Evolutionary conservation across 2,113 vertebrate genomes (phyloP).

Genomic region (Maccullochella peelii): DNA sequence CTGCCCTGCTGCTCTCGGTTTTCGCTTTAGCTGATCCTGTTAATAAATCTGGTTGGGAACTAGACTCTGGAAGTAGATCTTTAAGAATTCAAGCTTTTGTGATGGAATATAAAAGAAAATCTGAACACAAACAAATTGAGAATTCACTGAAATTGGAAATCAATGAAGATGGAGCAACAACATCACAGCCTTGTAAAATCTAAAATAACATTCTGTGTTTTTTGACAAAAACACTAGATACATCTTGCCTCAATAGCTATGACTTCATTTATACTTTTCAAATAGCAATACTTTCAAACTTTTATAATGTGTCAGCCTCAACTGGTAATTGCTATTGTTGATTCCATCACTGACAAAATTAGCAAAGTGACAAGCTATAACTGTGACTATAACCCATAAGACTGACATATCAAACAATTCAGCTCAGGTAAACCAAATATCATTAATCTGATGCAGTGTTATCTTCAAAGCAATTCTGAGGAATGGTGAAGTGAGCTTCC

Average conservation of each 20-base stretch:
- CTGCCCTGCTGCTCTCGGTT: slow-evolving; percentile 30
- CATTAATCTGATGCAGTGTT: slow-evolving; percentile 25
- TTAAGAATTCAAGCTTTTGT: slow-evolving; percentile 19
- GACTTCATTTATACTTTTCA: neutral
- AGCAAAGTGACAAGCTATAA: neutral
- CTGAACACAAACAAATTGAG: neutral
- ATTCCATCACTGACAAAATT: neutral
- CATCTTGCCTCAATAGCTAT: neutral
- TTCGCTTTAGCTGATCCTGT: slow-evolving; percentile 23
- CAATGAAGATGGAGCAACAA: neutral
- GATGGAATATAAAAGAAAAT: slow-evolving; percentile 21
- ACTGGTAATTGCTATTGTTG: neutral
- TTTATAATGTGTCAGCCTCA: neutral
- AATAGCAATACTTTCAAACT: neutral
- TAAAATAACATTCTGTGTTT: neutral
- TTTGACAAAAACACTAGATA: neutral
- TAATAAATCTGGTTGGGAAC: slow-evolving; percentile 29
- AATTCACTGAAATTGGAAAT: neutral
- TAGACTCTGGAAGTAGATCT: neutral
- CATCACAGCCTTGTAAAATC: neutral
- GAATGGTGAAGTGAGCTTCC: slow-evolving; percentile 23
- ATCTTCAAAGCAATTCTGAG: slow-evolving; percentile 28
- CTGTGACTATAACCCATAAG: neutral
- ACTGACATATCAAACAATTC: slow-evolving; percentile 26
- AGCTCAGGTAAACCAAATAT: slow-evolving; percentile 16